phyloP scores from a whole-genome alignment of 37 sponge, comb jelly and placozoan genomes.

The Crambe crambe region DNA sequence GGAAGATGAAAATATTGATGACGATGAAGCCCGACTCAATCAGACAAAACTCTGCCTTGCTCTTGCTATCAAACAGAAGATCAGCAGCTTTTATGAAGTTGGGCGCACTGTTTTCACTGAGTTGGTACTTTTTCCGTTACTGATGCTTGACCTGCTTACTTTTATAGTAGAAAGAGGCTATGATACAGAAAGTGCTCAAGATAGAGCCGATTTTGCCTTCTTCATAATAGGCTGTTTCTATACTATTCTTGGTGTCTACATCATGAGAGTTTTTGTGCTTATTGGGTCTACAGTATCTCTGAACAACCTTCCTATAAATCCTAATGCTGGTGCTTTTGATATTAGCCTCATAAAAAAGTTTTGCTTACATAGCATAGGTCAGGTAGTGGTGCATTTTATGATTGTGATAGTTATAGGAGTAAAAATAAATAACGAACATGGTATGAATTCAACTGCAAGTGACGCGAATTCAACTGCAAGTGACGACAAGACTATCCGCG shows the following conservation, averaged over 20 bases:
- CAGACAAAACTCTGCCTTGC: slow-evolving; percentile 2
- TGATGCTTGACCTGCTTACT: slow-evolving; percentile 55
- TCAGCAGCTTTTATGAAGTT: slow-evolving; percentile 38
- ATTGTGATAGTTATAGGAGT: slow-evolving; percentile 21
- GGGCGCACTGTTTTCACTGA: slow-evolving; percentile 40
- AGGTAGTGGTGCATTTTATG: slow-evolving; percentile 27
- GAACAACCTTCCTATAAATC: not conserved
- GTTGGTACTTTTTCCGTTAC: slow-evolving; percentile 42
- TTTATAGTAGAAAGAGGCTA: slow-evolving; percentile 5
- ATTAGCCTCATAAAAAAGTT: slow-evolving; percentile 18
- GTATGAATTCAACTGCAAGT: not conserved
- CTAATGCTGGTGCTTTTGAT: not conserved
- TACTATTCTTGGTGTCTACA: slow-evolving; percentile 41
- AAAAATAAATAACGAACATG: slow-evolving; percentile 52
- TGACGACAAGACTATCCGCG: not conserved
- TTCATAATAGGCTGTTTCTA: slow-evolving; percentile 39
- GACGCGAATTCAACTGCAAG: not conserved
- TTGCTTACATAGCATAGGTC: slow-evolving; percentile 20
- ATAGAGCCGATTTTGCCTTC: slow-evolving; percentile 13
- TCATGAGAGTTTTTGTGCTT: slow-evolving; percentile 31
- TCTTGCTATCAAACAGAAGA: slow-evolving; percentile 3
- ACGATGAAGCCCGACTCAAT: not conserved
- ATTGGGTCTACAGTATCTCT: slow-evolving; percentile 10
- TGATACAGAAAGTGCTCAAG: not conserved
- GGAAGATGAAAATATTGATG: not conserved